Base-by-base conservation (phyloP, 2,113 vertebrate species). In the Scolopax mira region DNA sequence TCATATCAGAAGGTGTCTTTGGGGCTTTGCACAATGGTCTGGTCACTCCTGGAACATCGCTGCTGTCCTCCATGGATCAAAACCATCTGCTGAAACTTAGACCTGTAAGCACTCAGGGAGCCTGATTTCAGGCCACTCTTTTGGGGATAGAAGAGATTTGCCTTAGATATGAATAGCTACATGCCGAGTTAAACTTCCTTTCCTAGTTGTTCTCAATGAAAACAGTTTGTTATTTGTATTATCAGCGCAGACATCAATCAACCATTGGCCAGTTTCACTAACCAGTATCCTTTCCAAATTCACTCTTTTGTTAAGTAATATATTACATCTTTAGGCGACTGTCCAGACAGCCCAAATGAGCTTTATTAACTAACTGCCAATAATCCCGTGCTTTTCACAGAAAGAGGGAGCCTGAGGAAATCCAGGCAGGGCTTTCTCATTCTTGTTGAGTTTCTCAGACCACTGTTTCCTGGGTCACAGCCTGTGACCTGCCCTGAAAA, bases 311-410 rank as follows among this genome's bases (percentile, higher is more conserved):
- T 88, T 21, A 71, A 81, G 85, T 60, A 79, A 87, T 65, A 2
- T 30, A 52, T 89, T 87, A 85, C 70, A 85, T 88, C 74, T 79
- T 74, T 23, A 82, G 74, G 49, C 69, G 27, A 18, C 30, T 44
- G 14, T 57, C 79, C 92, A 79, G 90, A 91, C 81, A 93, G 42
- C 44, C 41, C 71, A 82, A 91, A 94, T 41, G 44, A 88, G 54
- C 58, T 94, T 93, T 77, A 85, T 79, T 77, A 95, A 73, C 66
- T 48, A 75, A 35, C 44, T 91, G 90, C 66, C 90, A 90, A 62
- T 88, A 93, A 61, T 69, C 28, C 44, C 1, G 0, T 22, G 41
- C 71, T 93, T 79, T 87, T 72, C 79, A 77, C 19, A 44, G 73
- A 42, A 91, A 64, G 7, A 55, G 24, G 17, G 31, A 80, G 17